These are phyloP conservation scores for Hemicordylus capensis DNA, from an alignment of 2,113 vertebrate species.

Conservation along the genomic window DNA sequence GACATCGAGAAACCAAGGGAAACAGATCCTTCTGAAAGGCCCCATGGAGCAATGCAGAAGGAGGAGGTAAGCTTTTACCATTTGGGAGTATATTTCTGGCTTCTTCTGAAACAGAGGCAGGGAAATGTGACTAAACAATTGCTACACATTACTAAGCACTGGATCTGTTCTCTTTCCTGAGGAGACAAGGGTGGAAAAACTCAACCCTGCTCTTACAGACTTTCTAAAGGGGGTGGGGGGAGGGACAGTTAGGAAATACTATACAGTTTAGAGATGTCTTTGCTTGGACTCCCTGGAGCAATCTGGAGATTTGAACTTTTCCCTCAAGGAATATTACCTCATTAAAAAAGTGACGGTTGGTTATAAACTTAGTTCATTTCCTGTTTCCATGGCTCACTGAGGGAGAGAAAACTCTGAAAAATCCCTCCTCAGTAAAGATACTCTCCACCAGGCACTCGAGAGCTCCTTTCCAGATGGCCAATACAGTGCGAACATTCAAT, in stretches of 20 bases:
- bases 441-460: not conserved
- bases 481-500: not conserved
- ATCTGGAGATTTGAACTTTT: not conserved
- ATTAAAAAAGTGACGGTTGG: conserved; percentile 13
- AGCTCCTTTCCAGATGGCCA: conserved; percentile 19
- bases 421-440: not conserved
- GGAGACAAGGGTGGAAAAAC: not conserved
- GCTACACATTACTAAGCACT: not conserved
- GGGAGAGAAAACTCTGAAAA: not conserved
- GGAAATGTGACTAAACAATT: not conserved
- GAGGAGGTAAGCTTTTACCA: not conserved
- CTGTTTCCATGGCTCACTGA: not conserved
- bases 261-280: not conserved
- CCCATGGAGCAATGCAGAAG: not conserved
- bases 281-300: not conserved
- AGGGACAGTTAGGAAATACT: not conserved
- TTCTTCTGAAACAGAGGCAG: not conserved
- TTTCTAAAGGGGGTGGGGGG: no score
- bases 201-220: not conserved
- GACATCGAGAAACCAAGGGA: not conserved
- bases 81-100: not conserved
- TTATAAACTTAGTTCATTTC: conserved; percentile 21
- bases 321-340: conserved; percentile 11
- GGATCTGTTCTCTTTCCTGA: not conserved
- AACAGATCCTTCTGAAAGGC: not conserved